Evolutionary conservation across 2,888 invertebrate genomes (phyloP).

Genomic region (Listrodromus nycthemerus): DNA sequence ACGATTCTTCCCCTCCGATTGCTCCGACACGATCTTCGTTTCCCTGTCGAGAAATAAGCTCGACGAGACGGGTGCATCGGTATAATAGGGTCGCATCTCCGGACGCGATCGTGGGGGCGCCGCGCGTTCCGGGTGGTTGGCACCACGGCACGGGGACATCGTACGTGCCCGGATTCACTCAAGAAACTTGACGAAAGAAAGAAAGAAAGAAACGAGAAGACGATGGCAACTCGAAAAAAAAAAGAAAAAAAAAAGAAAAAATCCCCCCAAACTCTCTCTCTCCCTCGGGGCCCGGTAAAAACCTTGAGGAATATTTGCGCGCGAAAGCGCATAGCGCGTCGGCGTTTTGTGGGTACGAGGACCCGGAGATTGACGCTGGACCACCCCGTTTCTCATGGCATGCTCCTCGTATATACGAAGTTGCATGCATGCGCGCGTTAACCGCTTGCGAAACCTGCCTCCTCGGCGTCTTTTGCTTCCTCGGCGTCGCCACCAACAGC

Average conservation of each 20-base stretch:
- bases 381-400: slow-evolving; percentile 76
- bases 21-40: neutral
- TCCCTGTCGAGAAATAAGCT: neutral
- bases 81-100: neutral
- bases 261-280: slow-evolving; percentile 44
- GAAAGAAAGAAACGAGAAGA: slow-evolving; percentile 16
- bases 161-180: slow-evolving; percentile 50
- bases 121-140: slow-evolving; percentile 58
- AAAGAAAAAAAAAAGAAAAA: too few species aligned
- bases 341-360: slow-evolving; percentile 64
- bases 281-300: slow-evolving; percentile 74
- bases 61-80: neutral
- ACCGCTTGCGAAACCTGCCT: slow-evolving; percentile 56
- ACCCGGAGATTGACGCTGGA: slow-evolving; percentile 81
- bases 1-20: neutral
- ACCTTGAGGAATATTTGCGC: slow-evolving; percentile 82
- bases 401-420: slow-evolving; percentile 36
- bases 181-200: slow-evolving; percentile 47
- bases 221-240: neutral
- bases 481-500: slow-evolving; percentile 29
- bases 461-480: slow-evolving; percentile 57
- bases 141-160: slow-evolving; percentile 31
- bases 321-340: slow-evolving; percentile 75
- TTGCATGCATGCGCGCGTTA: slow-evolving; percentile 45
- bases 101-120: neutral